Evolutionary conservation across 2,797 vertebrate genomes (phyloP).

Genomic region (Phalanger gymnotis): DNA sequence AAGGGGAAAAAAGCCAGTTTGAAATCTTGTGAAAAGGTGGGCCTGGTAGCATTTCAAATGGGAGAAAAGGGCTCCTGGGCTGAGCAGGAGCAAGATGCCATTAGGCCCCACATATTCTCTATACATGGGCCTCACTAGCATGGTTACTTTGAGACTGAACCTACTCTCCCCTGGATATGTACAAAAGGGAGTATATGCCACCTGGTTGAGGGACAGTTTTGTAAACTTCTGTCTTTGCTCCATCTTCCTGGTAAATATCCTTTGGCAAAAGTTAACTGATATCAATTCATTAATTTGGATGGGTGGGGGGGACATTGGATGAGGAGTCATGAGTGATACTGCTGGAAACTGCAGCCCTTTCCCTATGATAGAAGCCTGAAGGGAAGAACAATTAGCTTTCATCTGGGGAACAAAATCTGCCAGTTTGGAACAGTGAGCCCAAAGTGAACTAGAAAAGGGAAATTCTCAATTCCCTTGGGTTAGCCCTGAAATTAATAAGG

Average conservation of each 20-base stretch:
- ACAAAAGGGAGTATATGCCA: too few relatives aligned
- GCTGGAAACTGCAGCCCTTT: neutral
- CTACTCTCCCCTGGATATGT: too few relatives aligned
- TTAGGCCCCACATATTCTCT: neutral
- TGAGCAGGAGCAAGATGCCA: neutral
- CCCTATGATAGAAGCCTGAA: neutral
- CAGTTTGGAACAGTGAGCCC: neutral
- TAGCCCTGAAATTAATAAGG: neutral
- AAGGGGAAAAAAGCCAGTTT: conserved; percentile 31
- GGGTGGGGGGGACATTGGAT: too few relatives aligned
- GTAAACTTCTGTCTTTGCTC: too few relatives aligned
- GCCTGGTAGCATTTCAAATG: neutral
- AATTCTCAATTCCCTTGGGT: neutral
- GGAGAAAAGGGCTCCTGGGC: neutral
- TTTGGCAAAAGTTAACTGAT: neutral
- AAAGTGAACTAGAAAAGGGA: neutral
- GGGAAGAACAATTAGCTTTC: neutral
- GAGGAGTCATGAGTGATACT: neutral
- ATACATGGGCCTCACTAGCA: neutral
- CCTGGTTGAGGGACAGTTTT: too few relatives aligned
- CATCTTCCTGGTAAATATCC: neutral
- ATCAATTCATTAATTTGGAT: neutral
- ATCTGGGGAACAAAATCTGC: neutral
- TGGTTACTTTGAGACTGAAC: neutral
- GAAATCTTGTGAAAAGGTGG: neutral